Evolutionary conservation across 2,113 vertebrate genomes (phyloP).

Genomic region (Paracanthobrama guichenoti): DNA sequence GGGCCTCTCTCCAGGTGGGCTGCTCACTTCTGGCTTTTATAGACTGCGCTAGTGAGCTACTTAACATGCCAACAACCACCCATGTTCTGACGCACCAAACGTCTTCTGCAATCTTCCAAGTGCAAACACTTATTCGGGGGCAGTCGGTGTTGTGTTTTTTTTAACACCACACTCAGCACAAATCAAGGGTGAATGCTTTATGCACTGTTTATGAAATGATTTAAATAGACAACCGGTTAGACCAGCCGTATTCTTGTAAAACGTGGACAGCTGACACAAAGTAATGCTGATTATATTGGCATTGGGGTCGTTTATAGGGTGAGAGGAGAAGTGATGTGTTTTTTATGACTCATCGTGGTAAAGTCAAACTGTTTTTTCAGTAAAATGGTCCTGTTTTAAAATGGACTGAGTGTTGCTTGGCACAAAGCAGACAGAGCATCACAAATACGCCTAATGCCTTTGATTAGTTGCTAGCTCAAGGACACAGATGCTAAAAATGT

Average conservation of each 20-base stretch:
- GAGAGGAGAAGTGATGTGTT: conserved; percentile 18
- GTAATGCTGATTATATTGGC: conserved; percentile 31
- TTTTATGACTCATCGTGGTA: conserved; percentile 35
- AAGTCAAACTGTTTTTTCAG: conserved; percentile 11
- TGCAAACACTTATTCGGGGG: conserved; percentile 26
- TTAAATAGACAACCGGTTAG: neutral
- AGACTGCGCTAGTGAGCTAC: conserved; percentile 34
- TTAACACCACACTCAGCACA: neutral
- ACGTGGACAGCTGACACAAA: neutral
- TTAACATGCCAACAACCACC: conserved; percentile 44
- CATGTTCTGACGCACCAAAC: conserved; percentile 16
- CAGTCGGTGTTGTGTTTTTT: neutral
- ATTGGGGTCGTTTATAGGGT: conserved; percentile 12
- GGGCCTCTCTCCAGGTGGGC: conserved; percentile 39
- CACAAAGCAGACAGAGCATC: conserved; percentile 5
- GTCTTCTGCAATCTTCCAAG: conserved; percentile 39
- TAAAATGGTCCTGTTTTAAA: neutral
- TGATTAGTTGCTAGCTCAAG: neutral
- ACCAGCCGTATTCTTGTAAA: conserved; percentile 8
- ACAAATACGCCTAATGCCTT: neutral
- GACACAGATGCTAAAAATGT: neutral
- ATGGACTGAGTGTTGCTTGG: conserved; percentile 11
- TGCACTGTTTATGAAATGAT: conserved; percentile 32
- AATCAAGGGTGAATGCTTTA: conserved; percentile 44
- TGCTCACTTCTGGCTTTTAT: conserved; percentile 32